Conservation (phyloP, 2,888 invertebrate genomes). For the Eugnorisma glareosa region DNA sequence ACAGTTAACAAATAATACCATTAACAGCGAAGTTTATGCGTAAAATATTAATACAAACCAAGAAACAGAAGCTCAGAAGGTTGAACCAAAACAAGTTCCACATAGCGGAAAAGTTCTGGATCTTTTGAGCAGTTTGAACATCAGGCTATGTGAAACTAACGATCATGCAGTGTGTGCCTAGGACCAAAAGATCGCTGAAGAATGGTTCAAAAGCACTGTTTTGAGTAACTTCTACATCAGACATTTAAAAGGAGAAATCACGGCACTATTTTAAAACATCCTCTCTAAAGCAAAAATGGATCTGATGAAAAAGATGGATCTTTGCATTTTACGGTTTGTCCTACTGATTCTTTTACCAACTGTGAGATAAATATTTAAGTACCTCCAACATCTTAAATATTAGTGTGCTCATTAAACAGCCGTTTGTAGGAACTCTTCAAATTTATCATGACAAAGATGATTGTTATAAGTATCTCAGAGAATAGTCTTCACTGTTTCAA, state of each 20-base stretch:
- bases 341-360: not conserved
- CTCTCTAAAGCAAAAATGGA: not conserved
- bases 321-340: not conserved
- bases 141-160: not conserved
- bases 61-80: conserved; percentile 22
- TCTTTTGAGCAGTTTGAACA: not conserved
- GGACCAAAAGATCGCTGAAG: not conserved
- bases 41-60: conserved; percentile 26
- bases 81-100: not conserved
- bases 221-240: not conserved
- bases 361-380: conserved; percentile 32
- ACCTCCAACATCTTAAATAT: conserved; percentile 48
- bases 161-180: not conserved
- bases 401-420: conserved; percentile 51
- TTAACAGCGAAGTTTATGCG: conserved; percentile 40
- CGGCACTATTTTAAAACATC: not conserved
- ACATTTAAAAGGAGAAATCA: not conserved
- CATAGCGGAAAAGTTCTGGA: not conserved
- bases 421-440: conserved; percentile 20
- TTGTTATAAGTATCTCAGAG: conserved; percentile 12
- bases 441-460: conserved; percentile 33
- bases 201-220: not conserved
- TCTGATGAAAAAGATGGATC: not conserved
- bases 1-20: conserved; percentile 50
- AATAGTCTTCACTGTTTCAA: conserved; percentile 24